Percentiles rank a stretch among this genome's conserved stretches.
phyloP scores from a whole-genome alignment of 2,113 vertebrate genomes.

The Nettapus auritus region DNA sequence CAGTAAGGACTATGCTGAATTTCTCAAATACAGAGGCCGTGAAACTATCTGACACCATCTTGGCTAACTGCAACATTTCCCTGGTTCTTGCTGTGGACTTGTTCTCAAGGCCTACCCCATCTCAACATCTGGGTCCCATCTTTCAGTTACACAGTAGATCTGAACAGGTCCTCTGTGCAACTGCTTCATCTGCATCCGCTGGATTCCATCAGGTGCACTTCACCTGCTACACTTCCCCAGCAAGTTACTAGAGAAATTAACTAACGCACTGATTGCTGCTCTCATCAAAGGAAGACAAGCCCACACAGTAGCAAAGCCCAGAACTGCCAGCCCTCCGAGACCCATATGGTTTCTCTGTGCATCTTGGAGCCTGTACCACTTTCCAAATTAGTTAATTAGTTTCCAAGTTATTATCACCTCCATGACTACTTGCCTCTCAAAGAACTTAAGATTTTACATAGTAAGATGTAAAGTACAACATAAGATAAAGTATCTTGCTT shows the following conservation, averaged over 20 bases:
- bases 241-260: neutral
- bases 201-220: no score
- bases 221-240: neutral
- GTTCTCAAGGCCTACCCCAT: neutral
- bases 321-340: neutral
- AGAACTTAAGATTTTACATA: neutral
- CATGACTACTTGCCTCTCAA: neutral
- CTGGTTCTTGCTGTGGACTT: neutral
- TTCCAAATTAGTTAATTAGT: neutral
- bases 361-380: neutral
- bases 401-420: neutral
- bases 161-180: neutral
- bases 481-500: neutral
- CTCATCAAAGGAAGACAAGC: neutral
- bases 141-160: accelerated
- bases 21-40: neutral
- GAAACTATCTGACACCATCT: accelerated
- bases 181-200: neutral
- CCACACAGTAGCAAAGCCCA: neutral
- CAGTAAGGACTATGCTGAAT: accelerated
- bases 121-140: neutral
- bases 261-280: neutral
- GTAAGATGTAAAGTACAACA: no score
- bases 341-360: neutral
- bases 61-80: no score